Base-by-base conservation (phyloP, 2,113 vertebrate species). In the Fregata magnificens region DNA sequence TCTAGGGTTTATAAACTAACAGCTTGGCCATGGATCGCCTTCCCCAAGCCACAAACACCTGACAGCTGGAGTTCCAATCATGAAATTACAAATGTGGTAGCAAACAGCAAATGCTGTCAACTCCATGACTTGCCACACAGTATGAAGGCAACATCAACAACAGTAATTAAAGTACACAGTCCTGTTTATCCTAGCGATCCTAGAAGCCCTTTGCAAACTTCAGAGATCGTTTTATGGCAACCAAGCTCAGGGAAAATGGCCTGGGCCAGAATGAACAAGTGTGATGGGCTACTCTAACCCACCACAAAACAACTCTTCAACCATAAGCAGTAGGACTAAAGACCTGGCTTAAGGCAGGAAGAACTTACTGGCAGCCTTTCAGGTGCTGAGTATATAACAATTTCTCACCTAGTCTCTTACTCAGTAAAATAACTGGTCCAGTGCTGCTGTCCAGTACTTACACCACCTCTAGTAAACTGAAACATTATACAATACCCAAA, bases 241-340 rank as follows among this genome's bases (percentile, higher is more conserved):
- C 6, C 9, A 26, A 78, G 6, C 26, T 67, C 32, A 67, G 16
- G 42, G 20, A 86, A 83, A 88, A 73, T 0, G 4, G 13, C 22
- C 50, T 74, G 22, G 21, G 29, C 8, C 24, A 72, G 53, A 72
- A 86, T 13, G 36, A 87, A 88, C 28, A 82, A 67, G 29, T 1
- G 1, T 6, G 11, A 47, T 4, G 1, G 5, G 14, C 2, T 76
- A 59, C 25, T 44, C 36, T 52, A 40, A 40, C 19, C 2, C 17
- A 40, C 31, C 29, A 62, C 21, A 70, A 73, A 86, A 72, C 32
- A 93, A 16, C 10, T 58, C 25, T 67, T 88, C 49, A 77, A 11
- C 6, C 7, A 34, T 28, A 50, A 63, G 42, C 58, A 87, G 29
- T 1, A 84, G n/a, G 34, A 55, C 26, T 82, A 47, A 88, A 61